phyloP scores from a whole-genome alignment of 1,140 invertebrate species.

The Drosophila parvula region DNA sequence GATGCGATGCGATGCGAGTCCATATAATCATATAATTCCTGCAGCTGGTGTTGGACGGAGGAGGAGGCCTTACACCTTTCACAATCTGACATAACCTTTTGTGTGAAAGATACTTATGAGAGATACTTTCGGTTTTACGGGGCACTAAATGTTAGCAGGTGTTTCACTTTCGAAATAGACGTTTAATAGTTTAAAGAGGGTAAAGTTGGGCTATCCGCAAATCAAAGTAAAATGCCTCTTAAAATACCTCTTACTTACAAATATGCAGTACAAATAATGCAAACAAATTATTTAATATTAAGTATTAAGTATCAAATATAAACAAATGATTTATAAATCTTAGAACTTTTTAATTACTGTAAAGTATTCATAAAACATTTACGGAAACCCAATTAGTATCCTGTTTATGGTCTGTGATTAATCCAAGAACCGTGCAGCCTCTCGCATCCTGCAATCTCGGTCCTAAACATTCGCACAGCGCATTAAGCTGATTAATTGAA shows the following conservation, averaged over 20 bases:
- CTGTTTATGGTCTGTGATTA: conserved; percentile 29
- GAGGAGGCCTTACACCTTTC: conserved; percentile 57
- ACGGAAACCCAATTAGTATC: conserved; percentile 27
- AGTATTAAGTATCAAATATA: too few relatives aligned
- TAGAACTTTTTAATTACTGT: conserved; percentile 1
- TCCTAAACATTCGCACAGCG: conserved; percentile 48
- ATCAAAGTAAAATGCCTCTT: neutral
- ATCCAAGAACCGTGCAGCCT: conserved; percentile 26
- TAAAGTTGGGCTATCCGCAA: neutral
- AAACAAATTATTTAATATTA: too few relatives aligned
- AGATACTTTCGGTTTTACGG: conserved; percentile 24
- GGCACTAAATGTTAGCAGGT: conserved; percentile 9
- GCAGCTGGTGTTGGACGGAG: conserved; percentile 42
- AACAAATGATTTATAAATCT: too few relatives aligned
- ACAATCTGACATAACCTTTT: conserved; percentile 56
- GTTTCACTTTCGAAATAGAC: neutral
- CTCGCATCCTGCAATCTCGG: conserved; percentile 63
- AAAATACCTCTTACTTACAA: neutral
- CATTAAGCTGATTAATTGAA: conserved; percentile 79
- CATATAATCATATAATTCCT: conserved; percentile 50
- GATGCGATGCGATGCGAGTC: conserved; percentile 21
- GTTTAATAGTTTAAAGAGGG: accelerated
- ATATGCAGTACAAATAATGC: too few relatives aligned
- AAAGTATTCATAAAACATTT: conserved; percentile 4
- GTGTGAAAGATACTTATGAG: neutral